Evolutionary conservation across 2,888 invertebrate genomes (phyloP).

Genomic region (Euphydryas editha): DNA sequence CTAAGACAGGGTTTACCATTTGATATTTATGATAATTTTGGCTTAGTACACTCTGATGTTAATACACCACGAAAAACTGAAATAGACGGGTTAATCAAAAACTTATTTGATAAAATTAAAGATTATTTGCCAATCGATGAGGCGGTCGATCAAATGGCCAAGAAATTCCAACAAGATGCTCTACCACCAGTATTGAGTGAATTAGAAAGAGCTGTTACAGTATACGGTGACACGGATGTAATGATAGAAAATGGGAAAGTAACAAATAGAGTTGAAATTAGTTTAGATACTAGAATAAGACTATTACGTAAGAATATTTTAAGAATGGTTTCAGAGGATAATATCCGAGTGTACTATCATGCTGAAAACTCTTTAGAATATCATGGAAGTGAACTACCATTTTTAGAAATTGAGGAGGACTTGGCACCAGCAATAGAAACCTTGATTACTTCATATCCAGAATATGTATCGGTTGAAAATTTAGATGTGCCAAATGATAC

Average conservation of each 20-base stretch:
- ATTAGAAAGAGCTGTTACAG: conserved; percentile 87
- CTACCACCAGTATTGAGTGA: conserved; percentile 91
- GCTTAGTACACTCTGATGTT: conserved; percentile 85
- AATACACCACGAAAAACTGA: conserved; percentile 70
- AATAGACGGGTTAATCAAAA: conserved; percentile 80
- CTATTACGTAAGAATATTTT: conserved; percentile 83
- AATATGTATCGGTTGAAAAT: conserved; percentile 88
- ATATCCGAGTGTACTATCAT: conserved; percentile 89
- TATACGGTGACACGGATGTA: conserved; percentile 88
- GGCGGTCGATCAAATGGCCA: conserved; percentile 94
- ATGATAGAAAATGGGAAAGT: conserved; percentile 86
- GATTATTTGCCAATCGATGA: conserved; percentile 87
- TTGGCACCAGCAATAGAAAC: conserved; percentile 88
- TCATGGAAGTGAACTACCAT: conserved; percentile 89
- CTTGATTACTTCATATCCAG: conserved; percentile 90
- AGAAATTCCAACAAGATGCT: conserved; percentile 92
- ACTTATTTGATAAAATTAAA: conserved; percentile 84
- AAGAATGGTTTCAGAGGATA: conserved; percentile 86
- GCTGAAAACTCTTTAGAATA: conserved; percentile 94
- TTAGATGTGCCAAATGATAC: conserved; percentile 86
- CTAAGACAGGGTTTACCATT: conserved; percentile 92
- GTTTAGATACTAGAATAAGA: conserved; percentile 85
- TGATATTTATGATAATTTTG: conserved; percentile 89
- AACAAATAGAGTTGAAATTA: conserved; percentile 86
- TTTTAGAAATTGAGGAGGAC: conserved; percentile 87